Percentiles rank a stretch among this genome's conserved stretches.
Evolutionary conservation across 2,797 vertebrate genomes (phyloP).

Genomic region (Trachurus trachurus): DNA sequence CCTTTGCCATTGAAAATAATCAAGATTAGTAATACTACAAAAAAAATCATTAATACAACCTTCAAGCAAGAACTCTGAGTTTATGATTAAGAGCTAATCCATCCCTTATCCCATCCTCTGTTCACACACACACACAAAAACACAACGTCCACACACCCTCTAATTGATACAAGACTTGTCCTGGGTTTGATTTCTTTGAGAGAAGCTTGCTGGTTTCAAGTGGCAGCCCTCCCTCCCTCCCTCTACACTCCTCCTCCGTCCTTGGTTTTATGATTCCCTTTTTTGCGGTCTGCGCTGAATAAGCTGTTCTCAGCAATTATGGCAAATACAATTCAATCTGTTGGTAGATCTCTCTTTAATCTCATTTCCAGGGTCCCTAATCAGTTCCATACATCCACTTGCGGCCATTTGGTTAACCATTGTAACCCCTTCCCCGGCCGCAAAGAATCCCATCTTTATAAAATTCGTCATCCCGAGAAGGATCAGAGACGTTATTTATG

Average conservation of each 20-base stretch:
- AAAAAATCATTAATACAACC: conserved; percentile 15
- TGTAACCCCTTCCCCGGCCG: conserved; percentile 62
- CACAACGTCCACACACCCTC: conserved; percentile 46
- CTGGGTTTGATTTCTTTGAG: conserved; percentile 75
- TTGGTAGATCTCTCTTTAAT: conserved; percentile 81
- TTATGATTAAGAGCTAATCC: conserved; percentile 47
- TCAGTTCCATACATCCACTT: conserved; percentile 83
- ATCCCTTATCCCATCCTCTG: conserved; percentile 37
- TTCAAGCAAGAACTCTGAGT: conserved; percentile 11
- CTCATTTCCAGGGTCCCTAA: conserved; percentile 83
- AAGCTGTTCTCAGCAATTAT: conserved; percentile 87
- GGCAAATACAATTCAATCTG: conserved; percentile 85
- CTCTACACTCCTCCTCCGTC: conserved; percentile 50
- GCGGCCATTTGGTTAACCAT: conserved; percentile 73
- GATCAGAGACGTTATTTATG: conserved; percentile 78
- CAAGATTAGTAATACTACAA: conserved; percentile 14
- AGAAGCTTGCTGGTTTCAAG: conserved; percentile 69
- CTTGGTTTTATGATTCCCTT: conserved; percentile 74
- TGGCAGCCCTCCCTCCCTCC: conserved; percentile 60
- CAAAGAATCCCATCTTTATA: conserved; percentile 71
- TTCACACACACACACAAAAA: conserved; percentile 47
- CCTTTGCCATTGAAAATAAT: conserved; percentile 39
- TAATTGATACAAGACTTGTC: conserved; percentile 77
- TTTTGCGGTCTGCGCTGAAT: conserved; percentile 82
- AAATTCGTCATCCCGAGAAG: conserved; percentile 76